A percentile compares a stretch with the other conserved stretches of the same genome.
These are phyloP conservation scores for Octonoba sinensis DNA, from an alignment of 2,888 invertebrate genomes.

Conservation along the genomic window DNA sequence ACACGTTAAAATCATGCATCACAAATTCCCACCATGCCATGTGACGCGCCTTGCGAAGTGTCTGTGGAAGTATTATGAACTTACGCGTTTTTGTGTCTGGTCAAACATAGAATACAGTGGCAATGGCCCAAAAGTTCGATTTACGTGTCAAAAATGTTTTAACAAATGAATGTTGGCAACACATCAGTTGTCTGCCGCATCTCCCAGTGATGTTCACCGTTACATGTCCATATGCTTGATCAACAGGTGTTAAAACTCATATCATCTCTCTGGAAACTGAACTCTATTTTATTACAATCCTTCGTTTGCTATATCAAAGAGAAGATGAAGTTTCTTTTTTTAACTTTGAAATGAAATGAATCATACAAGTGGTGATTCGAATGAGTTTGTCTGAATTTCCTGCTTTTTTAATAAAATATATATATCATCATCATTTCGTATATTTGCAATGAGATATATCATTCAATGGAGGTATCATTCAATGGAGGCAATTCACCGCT, in stretches of 20 bases:
- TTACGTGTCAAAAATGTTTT: not conserved
- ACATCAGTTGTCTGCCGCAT: too few species aligned
- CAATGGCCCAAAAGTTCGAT: not conserved
- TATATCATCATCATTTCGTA: too few species aligned
- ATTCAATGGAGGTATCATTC: too few species aligned
- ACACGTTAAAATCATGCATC: not conserved
- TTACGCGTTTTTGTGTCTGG: not conserved
- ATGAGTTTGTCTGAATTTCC: too few species aligned
- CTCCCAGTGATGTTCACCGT: slow-evolving; percentile 8
- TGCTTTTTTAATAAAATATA: too few species aligned
- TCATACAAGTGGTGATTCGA: not conserved
- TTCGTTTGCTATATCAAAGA: slow-evolving; percentile 35
- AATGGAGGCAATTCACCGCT: too few species aligned
- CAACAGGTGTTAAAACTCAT: slow-evolving; percentile 41
- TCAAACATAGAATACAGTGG: slow-evolving; percentile 7
- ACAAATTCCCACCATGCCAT: not conserved
- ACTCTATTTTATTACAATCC: slow-evolving; percentile 51
- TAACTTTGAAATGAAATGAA: slow-evolving; percentile 1
- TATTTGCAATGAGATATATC: too few species aligned
- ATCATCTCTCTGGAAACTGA: slow-evolving; percentile 35
- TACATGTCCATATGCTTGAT: slow-evolving; percentile 40
- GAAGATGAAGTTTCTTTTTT: slow-evolving; percentile 14
- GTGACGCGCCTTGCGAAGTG: not conserved
- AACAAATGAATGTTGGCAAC: too few species aligned
- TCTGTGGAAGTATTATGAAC: slow-evolving; percentile 6